Conservation (phyloP, 2,113 vertebrate genomes). For the Diadophis punctatus region DNA sequence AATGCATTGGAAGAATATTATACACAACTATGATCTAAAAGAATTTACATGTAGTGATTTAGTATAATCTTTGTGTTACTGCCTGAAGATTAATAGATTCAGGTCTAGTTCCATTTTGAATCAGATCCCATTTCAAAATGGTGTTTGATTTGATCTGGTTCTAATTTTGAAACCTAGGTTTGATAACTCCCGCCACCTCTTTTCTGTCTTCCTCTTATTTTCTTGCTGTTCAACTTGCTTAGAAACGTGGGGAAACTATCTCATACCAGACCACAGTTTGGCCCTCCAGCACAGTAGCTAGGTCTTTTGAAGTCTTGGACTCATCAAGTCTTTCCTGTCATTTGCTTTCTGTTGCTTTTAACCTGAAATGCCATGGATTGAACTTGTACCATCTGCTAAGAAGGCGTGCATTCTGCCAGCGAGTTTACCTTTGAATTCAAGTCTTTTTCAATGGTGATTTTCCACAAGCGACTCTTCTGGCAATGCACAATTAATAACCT, state of each 20-base stretch:
- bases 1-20: not conserved
- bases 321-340: not conserved
- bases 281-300: not conserved
- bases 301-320: not conserved
- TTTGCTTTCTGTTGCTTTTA: not conserved
- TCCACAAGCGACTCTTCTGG: not conserved
- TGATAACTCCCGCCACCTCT: not conserved
- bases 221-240: not conserved
- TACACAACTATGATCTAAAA: not conserved
- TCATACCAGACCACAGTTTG: not conserved
- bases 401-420: not conserved
- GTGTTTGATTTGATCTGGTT: not conserved
- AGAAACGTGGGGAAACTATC: not conserved
- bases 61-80: not conserved
- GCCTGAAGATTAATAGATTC: not conserved
- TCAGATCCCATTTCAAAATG: not conserved
- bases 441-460: not conserved
- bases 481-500: not conserved
- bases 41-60: not conserved
- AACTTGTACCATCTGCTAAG: not conserved
- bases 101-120: not conserved
- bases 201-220: not conserved
- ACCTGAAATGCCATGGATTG: not conserved
- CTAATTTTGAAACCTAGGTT: not conserved
- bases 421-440: not conserved